Evolutionary conservation across 2,113 vertebrate genomes (phyloP).

Genomic region (Harpagus bidentatus): DNA sequence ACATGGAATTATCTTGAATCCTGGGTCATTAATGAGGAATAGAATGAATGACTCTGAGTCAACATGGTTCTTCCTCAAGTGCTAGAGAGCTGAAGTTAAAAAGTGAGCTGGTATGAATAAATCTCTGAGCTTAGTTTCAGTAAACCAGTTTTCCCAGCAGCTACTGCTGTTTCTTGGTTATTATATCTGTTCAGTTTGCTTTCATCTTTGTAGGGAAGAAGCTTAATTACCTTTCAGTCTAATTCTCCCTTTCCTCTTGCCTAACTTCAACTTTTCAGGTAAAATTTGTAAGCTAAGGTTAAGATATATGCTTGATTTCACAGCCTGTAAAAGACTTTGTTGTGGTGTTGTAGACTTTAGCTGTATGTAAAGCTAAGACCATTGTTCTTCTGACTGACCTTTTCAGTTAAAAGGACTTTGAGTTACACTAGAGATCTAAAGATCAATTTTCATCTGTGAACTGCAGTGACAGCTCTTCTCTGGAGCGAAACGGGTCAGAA

Average conservation of each 20-base stretch:
- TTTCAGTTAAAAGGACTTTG: neutral
- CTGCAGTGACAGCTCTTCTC: neutral
- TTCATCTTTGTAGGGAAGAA: neutral
- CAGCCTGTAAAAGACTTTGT: neutral
- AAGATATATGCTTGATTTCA: neutral
- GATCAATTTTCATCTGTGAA: neutral
- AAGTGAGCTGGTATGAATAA: neutral
- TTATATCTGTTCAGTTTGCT: neutral
- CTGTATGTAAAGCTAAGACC: neutral
- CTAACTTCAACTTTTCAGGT: neutral
- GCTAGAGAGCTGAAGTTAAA: neutral
- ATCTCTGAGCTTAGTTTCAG: neutral
- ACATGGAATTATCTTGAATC: neutral
- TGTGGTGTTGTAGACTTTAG: neutral
- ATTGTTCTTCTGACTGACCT: neutral
- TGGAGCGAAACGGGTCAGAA: neutral
- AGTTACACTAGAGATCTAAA: neutral
- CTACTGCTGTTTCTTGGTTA: neutral
- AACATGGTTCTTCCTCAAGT: neutral
- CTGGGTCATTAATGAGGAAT: neutral
- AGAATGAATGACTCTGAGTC: neutral
- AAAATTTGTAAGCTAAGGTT: neutral
- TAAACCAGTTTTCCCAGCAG: neutral
- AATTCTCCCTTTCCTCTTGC: neutral
- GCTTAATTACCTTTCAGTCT: neutral